Conservation (phyloP, 1,140 invertebrate species). For the Caenorhabditis latens region DNA sequence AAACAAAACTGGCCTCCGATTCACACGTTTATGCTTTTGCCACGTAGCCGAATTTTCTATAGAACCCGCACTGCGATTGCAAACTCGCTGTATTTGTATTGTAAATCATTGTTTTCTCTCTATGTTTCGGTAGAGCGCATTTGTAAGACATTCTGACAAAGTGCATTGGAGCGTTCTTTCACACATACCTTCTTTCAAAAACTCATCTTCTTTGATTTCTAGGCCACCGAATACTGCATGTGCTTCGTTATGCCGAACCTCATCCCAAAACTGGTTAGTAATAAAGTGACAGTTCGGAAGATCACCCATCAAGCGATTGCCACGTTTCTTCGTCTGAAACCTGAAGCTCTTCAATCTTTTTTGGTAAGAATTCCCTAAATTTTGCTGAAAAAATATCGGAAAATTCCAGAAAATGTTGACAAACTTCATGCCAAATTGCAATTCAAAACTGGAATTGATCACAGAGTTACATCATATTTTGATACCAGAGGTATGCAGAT, state of each 20-base stretch:
- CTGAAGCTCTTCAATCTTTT: constrained; percentile 46
- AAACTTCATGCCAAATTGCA: constrained; percentile 20
- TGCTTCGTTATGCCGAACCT: constrained; percentile 62
- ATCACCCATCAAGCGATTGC: constrained; percentile 55
- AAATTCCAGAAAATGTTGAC: neutral
- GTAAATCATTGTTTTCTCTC: too few relatives aligned
- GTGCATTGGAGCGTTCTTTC: too few relatives aligned
- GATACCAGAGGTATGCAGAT: neutral
- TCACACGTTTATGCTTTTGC: too few relatives aligned
- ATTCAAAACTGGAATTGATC: neutral
- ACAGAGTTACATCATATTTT: constrained; percentile 10
- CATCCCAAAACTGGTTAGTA: constrained; percentile 54
- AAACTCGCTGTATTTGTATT: too few relatives aligned
- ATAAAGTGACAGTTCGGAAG: constrained; percentile 62
- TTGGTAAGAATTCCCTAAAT: constrained; percentile 14
- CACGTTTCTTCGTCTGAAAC: constrained; percentile 44
- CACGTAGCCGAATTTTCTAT: too few relatives aligned
- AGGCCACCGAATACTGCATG: constrained; percentile 66
- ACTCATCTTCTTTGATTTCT: neutral
- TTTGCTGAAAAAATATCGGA: neutral
- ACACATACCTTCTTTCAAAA: too few relatives aligned
- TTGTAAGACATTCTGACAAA: too few relatives aligned
- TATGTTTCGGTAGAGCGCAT: too few relatives aligned
- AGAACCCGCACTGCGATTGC: too few relatives aligned
- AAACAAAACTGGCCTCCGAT: too few relatives aligned